Base-by-base conservation (phyloP, 1,140 invertebrate genomes). In the Ceratina calcarata region DNA sequence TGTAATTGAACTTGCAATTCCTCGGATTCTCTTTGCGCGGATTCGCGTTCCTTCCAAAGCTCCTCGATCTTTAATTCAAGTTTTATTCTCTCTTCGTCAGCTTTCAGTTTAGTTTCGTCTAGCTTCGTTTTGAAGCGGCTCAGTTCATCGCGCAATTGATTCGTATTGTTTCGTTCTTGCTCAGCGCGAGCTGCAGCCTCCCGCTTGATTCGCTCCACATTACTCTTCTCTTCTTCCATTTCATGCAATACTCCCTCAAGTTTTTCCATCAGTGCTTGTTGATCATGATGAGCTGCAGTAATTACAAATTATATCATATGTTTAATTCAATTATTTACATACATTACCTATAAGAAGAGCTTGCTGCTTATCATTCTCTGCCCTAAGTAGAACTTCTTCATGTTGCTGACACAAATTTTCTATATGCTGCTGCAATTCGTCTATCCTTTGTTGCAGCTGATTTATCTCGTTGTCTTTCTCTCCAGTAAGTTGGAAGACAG, bases 301-400 rank as follows among this genome's bases (percentile, higher is more conserved):
- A 62, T 32, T 55, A 55, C 18, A 70, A 3, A 32, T 20, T 15
- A 8, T 4, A 65, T 20, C 7, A 0, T 20, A 51, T 2, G 0
- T 32, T 20, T 57, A 37, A 57, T 24, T 73, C 7, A 6, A 18
- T 24, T 6, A 6, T 73, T 75, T 58, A 77, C 22, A 20, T 55
- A 32, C 64, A 53, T 27, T 13, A 96, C 96, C 96, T 86, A 98
- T 95, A 7, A 97, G 90, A 61, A 98, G 92, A n/a, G 96, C 96
- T 91, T 98, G 97, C 82, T 98, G 97, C 87, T 97, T 97, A 86
- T 98, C 97, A 90, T 97, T 97, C 92, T 97, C 97, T 4, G 97
- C 97, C 37, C 97, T 92, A 3, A 97, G 90, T 85, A 98, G 94
- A 1, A 96, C 95, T 91, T 97, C 97, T 87, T 97, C 97, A 84